Evolutionary conservation across 2,113 vertebrate species (phyloP).

Genomic region (Scortum barcoo): DNA sequence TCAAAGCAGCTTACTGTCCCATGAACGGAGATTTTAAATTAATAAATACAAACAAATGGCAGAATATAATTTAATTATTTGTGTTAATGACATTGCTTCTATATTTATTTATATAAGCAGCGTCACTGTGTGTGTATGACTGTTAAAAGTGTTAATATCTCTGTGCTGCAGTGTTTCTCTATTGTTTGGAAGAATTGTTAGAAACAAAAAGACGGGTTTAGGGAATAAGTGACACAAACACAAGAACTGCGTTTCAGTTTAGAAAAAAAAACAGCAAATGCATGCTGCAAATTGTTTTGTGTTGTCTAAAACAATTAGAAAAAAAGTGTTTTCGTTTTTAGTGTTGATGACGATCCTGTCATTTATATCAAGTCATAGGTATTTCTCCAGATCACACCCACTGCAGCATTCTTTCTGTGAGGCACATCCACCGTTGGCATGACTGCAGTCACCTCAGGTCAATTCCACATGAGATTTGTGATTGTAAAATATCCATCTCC

Average conservation of each 20-base stretch:
- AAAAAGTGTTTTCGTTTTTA: background rate
- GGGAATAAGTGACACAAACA: background rate
- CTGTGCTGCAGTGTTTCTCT: background rate
- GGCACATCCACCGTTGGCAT: background rate
- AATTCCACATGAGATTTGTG: background rate
- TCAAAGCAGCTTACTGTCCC: too few relatives aligned
- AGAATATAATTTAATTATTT: too few relatives aligned
- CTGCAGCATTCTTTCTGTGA: background rate
- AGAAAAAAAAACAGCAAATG: background rate
- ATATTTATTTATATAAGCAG: background rate
- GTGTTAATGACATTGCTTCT: background rate
- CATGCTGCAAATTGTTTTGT: background rate
- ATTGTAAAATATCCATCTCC: background rate
- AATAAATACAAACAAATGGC: too few relatives aligned
- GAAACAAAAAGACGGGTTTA: background rate
- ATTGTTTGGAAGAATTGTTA: background rate
- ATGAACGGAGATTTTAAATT: too few relatives aligned
- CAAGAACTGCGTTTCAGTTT: background rate
- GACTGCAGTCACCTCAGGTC: background rate
- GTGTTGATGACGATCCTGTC: background rate
- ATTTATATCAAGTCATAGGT: background rate
- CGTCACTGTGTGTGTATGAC: background rate
- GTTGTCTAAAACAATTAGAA: background rate
- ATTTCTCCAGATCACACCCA: background rate
- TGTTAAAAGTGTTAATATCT: background rate